These are phyloP conservation scores for Lytechinus variegatus DNA, from an alignment of 35 echinoderm and acorn worm species.

Conservation along the genomic window DNA sequence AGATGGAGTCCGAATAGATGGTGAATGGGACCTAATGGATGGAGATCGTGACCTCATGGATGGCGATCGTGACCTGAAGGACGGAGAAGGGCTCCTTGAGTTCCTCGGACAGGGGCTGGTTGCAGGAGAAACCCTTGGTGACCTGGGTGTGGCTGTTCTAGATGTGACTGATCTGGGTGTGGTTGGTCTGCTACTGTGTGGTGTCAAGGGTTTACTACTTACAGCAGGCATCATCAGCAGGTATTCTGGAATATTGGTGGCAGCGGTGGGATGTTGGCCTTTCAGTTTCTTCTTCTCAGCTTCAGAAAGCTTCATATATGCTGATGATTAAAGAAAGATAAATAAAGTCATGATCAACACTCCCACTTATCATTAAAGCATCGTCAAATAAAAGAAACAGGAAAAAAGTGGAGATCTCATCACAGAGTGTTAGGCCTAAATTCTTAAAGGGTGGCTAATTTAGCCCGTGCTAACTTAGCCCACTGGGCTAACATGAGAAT, in stretches of 20 bases:
- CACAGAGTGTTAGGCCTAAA: background rate
- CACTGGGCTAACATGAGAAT: too few relatives aligned
- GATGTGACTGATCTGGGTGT: background rate
- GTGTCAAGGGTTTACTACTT: constrained; percentile 57
- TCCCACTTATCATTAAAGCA: background rate
- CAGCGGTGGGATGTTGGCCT: constrained; percentile 38
- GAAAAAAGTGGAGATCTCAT: background rate
- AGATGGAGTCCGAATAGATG: background rate
- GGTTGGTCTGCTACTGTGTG: constrained; percentile 5
- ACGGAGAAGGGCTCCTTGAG: constrained; percentile 9
- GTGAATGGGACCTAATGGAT: background rate
- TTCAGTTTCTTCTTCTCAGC: constrained; percentile 35
- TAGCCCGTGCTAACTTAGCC: too few relatives aligned
- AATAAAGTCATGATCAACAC: background rate
- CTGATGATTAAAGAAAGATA: background rate
- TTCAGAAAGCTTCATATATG: constrained; percentile 56
- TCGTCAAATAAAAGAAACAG: background rate
- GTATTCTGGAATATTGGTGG: constrained; percentile 31
- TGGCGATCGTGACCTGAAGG: background rate
- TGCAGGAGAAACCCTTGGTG: background rate
- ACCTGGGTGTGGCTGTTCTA: background rate
- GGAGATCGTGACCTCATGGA: background rate
- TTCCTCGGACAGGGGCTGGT: constrained; percentile 30
- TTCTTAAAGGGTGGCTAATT: too few relatives aligned
- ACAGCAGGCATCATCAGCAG: constrained; percentile 56